These are phyloP conservation scores for Oppia nitens DNA, from an alignment of 1,140 invertebrate genomes.

Conservation along the genomic window DNA sequence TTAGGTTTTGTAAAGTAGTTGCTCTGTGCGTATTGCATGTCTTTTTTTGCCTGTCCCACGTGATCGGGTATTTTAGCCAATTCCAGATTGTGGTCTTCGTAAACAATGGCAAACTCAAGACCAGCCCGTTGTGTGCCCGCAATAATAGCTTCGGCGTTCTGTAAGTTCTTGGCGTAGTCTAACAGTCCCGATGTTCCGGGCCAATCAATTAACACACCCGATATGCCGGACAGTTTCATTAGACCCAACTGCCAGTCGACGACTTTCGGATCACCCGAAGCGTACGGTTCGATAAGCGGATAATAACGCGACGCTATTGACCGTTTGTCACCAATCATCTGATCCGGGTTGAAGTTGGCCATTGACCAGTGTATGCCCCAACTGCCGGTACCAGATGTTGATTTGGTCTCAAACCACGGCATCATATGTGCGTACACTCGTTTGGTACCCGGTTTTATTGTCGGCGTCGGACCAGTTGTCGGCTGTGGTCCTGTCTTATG, in stretches of 20 bases:
- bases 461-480: background rate
- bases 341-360: background rate
- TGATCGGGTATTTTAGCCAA: background rate
- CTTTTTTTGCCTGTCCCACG: background rate
- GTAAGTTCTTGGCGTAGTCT: background rate
- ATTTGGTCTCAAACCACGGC: background rate
- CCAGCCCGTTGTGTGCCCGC: background rate
- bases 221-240: background rate
- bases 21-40: background rate
- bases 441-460: background rate
- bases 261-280: background rate
- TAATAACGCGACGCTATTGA: background rate
- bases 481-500: background rate
- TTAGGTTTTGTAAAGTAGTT: background rate
- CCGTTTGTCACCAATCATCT: background rate
- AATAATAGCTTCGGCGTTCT: background rate
- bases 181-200: background rate
- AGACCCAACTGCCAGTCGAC: background rate
- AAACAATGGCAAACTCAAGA: background rate
- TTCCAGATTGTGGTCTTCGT: background rate
- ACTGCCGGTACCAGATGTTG: background rate
- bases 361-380: background rate
- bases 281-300: background rate
- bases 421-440: background rate
- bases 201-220: background rate